Evolutionary conservation across 2,888 invertebrate genomes (phyloP).

Genomic region (Anaspis maculata): DNA sequence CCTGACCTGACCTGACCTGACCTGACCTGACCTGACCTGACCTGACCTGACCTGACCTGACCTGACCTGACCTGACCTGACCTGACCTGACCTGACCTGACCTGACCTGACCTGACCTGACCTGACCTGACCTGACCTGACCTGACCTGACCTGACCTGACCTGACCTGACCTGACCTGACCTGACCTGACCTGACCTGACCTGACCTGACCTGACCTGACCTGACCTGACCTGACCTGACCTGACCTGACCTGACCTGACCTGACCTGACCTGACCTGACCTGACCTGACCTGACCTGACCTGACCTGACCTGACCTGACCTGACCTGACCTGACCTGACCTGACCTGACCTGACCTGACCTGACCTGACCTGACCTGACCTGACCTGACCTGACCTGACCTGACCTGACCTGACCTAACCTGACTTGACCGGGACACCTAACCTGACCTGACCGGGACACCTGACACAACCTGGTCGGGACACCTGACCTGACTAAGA

Average conservation of each 20-base stretch:
- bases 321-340: constrained; percentile 5
- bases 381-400: constrained; percentile 3
- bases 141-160: constrained; percentile 5
- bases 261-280: constrained; percentile 5
- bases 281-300: constrained; percentile 5
- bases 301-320: constrained; percentile 5
- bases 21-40: constrained; percentile 1
- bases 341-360: constrained; percentile 5
- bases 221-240: constrained; percentile 5
- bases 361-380: constrained; percentile 5
- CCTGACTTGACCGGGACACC: constrained; percentile 3
- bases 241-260: constrained; percentile 5
- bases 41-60: constrained; percentile 4
- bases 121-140: constrained; percentile 5
- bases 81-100: constrained; percentile 5
- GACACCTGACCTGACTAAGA: too few relatives aligned
- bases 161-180: constrained; percentile 5
- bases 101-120: constrained; percentile 5
- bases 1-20: background rate
- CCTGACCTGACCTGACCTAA: constrained; percentile 3
- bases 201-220: constrained; percentile 5
- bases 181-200: constrained; percentile 5
- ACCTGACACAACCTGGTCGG: too few relatives aligned
- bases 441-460: too few relatives aligned
- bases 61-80: constrained; percentile 5